Base-by-base conservation (phyloP, 2,888 invertebrate species). In the Polyommatus icarus region DNA sequence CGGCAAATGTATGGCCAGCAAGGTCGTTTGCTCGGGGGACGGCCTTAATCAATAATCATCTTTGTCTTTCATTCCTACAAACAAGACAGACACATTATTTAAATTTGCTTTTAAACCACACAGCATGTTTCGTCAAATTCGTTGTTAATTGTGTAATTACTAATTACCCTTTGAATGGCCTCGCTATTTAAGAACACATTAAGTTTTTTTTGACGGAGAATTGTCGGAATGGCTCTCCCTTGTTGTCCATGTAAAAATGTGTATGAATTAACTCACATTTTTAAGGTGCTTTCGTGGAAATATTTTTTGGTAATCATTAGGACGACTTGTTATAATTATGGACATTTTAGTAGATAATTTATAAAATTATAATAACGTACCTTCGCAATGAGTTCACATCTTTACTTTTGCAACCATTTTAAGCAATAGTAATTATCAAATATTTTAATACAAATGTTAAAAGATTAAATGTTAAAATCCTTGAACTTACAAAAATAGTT, bases 71-170 rank as follows among this genome's bases (percentile, higher is more conserved):
- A 50, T 50, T 12, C 4, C 50, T 50, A 50, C 15, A 6, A 15
- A 4, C 54, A 54, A 54, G 15, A 18, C 5, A 46, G 46, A 46
- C 46, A 2, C 46, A 59, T 32, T 67, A 67, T 67, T 67, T 32
- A 67, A 67, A 67, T 67, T 29, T 67, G 15, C 67, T 67, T 32
- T 61, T 24, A 24, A 67, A 61, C 67, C 29, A 15, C 29, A 67
- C 29, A 29, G 3, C 29, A 67, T 67, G 67, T 29, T 29, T 67
- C 15, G 29, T 67, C 67, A 67, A 67, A 67, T 67, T 29, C 29
- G 67, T 67, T 32, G 29, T 67, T 67, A 67, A 67, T 67, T 67
- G 67, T 15, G 29, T 67, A 67, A 67, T 67, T 67, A 67, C 67
- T 67, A 67, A 67, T 67, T 67, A 67, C 67, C 12, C 67, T 67